Evolutionary conservation across 2,888 invertebrate genomes (phyloP).

Genomic region (Perdita meconis): DNA sequence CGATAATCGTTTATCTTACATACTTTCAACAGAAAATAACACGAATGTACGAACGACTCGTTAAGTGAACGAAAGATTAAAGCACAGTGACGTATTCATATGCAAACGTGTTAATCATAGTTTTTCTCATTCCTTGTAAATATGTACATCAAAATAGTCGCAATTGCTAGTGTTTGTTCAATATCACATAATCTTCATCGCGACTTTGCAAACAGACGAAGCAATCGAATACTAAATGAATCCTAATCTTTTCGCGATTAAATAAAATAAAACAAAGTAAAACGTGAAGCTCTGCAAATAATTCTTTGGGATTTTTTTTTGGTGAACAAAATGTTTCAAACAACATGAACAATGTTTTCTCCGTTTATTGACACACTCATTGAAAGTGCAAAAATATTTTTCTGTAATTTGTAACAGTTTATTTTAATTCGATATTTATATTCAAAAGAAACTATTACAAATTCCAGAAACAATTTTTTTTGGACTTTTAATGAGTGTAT

Average conservation of each 20-base stretch:
- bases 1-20: constrained; percentile 80
- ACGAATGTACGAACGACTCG: constrained; percentile 58
- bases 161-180: too few relatives aligned
- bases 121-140: constrained; percentile 6
- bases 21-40: constrained; percentile 80
- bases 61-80: constrained; percentile 60
- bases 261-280: constrained; percentile 27
- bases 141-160: constrained; percentile 30
- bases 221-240: constrained; percentile 25
- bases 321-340: too few relatives aligned
- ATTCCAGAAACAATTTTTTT: too few relatives aligned
- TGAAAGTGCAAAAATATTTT: too few relatives aligned
- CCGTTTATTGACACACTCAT: too few relatives aligned
- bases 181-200: constrained; percentile 26
- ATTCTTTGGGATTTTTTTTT: too few relatives aligned
- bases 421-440: too few relatives aligned
- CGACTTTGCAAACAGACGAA: constrained; percentile 56
- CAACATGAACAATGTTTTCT: too few relatives aligned
- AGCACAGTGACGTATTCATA: constrained; percentile 74
- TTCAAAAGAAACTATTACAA: too few relatives aligned
- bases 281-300: too few relatives aligned
- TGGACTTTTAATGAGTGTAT: too few relatives aligned
- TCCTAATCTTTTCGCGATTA: background rate
- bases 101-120: constrained; percentile 51
- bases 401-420: too few relatives aligned